Conservation (phyloP, 2,888 invertebrate species). For the Dinocampus coccinellae region DNA sequence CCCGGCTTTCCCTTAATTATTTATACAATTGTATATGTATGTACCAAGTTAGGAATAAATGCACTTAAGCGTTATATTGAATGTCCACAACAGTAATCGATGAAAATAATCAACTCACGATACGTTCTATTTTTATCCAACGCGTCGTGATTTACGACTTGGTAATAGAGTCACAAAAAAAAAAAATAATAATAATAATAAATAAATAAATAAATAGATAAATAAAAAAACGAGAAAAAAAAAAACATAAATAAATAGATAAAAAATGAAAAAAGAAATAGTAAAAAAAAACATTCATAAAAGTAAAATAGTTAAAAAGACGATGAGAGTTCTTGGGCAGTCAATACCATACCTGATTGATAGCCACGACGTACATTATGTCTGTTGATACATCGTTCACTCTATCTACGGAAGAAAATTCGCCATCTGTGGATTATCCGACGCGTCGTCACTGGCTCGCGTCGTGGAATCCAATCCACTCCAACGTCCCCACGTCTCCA, state of each 20-base stretch:
- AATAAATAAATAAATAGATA: too few relatives aligned
- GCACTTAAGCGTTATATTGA: not conserved
- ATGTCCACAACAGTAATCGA: conserved; percentile 4
- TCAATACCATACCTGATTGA: conserved; percentile 25
- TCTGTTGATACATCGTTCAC: conserved; percentile 50
- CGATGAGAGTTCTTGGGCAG: conserved; percentile 15
- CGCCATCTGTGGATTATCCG: conserved; percentile 49
- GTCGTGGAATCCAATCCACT: conserved; percentile 41
- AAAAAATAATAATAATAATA: too few relatives aligned
- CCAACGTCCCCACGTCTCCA: conserved; percentile 32
- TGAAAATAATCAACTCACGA: not conserved
- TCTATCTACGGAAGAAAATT: conserved; percentile 62
- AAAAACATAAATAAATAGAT: too few relatives aligned
- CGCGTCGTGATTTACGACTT: conserved; percentile 20
- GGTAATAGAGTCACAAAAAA: not conserved
- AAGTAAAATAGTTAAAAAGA: conserved; percentile 11
- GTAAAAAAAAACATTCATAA: not conserved
- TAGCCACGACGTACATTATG: conserved; percentile 29
- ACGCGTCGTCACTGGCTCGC: conserved; percentile 34
- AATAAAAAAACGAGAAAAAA: too few relatives aligned
- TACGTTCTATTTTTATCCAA: conserved; percentile 11
- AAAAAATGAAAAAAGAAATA: conserved; percentile 15
- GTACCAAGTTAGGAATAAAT: not conserved
- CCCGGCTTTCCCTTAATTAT: not conserved
- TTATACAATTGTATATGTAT: not conserved